Conservation (phyloP, 2,888 invertebrate genomes). For the Epiperipatus broadwayi region DNA sequence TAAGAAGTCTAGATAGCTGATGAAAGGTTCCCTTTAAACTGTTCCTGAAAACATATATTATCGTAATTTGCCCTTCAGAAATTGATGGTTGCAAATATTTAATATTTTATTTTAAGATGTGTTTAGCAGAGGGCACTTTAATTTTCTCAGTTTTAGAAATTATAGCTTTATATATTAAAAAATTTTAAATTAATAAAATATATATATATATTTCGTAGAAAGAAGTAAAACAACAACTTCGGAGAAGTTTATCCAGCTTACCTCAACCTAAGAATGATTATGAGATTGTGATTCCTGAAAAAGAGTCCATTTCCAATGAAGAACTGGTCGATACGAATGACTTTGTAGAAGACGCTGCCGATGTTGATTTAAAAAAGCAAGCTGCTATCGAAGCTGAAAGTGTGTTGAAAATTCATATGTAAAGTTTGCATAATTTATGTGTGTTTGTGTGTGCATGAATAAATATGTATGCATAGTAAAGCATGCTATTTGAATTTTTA, state of each 20-base stretch:
- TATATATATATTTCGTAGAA: background rate
- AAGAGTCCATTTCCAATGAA: slow-evolving; percentile 26
- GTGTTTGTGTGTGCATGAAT: background rate
- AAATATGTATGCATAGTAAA: too few species aligned
- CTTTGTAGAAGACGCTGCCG: slow-evolving; percentile 64
- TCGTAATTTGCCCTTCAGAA: too few species aligned
- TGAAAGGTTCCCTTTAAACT: too few species aligned
- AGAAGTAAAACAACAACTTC: slow-evolving; percentile 47
- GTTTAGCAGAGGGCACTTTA: slow-evolving; percentile 42
- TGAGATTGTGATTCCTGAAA: slow-evolving; percentile 87
- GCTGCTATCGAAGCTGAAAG: slow-evolving; percentile 45
- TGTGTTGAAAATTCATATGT: slow-evolving; percentile 19
- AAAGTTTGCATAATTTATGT: slow-evolving; percentile 17
- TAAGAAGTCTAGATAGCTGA: too few species aligned
- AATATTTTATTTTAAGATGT: background rate
- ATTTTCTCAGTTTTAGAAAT: slow-evolving; percentile 26
- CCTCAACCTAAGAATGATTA: slow-evolving; percentile 91
- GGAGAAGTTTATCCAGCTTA: slow-evolving; percentile 53
- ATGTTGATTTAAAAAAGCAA: slow-evolving; percentile 48
- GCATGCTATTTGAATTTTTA: too few species aligned
- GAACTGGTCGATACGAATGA: slow-evolving; percentile 22
- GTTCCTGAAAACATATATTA: too few species aligned
- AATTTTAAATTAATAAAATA: background rate
- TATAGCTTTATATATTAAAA: background rate
- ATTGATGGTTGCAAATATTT: slow-evolving; percentile 11